Evolutionary conservation across 2,797 vertebrate genomes (phyloP).

Genomic region (Chelmon rostratus): DNA sequence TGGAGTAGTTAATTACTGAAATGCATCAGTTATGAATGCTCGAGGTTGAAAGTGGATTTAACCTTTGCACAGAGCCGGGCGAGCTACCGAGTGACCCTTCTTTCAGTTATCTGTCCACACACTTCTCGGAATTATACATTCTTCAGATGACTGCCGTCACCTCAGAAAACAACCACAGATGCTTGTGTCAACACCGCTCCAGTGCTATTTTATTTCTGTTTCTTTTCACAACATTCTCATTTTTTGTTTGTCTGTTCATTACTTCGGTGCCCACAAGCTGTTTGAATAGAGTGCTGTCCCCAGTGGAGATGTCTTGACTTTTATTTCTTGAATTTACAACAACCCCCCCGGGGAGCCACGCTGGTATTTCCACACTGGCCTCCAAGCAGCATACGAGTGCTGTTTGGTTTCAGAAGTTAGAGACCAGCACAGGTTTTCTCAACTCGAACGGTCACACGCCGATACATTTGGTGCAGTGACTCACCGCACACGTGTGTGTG

Average conservation of each 20-base stretch:
- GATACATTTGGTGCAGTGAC: slow-evolving; percentile 31
- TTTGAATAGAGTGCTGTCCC: slow-evolving; percentile 51
- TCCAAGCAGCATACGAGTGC: slow-evolving; percentile 31
- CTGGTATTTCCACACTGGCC: slow-evolving; percentile 58
- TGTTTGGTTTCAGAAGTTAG: slow-evolving; percentile 40
- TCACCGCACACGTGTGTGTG: slow-evolving; percentile 8
- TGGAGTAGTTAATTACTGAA: too few relatives aligned
- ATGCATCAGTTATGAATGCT: too few relatives aligned
- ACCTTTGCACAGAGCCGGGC: neutral
- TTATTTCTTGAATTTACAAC: slow-evolving; percentile 70
- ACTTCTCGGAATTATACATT: slow-evolving; percentile 25
- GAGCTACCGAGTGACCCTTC: too few relatives aligned
- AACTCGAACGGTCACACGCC: slow-evolving; percentile 15
- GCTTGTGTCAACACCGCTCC: slow-evolving; percentile 24
- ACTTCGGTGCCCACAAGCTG: slow-evolving; percentile 44
- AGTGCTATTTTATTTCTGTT: slow-evolving; percentile 38
- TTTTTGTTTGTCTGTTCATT: slow-evolving; percentile 51
- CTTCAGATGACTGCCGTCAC: slow-evolving; percentile 27
- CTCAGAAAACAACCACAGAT: slow-evolving; percentile 35
- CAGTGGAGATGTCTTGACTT: slow-evolving; percentile 62
- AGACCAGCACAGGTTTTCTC: slow-evolving; percentile 23
- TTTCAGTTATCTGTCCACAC: neutral
- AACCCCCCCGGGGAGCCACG: slow-evolving; percentile 47
- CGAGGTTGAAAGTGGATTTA: neutral
- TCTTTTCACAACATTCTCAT: slow-evolving; percentile 45